phyloP scores from a whole-genome alignment of 2,113 vertebrate species.

The Neogale vison region DNA sequence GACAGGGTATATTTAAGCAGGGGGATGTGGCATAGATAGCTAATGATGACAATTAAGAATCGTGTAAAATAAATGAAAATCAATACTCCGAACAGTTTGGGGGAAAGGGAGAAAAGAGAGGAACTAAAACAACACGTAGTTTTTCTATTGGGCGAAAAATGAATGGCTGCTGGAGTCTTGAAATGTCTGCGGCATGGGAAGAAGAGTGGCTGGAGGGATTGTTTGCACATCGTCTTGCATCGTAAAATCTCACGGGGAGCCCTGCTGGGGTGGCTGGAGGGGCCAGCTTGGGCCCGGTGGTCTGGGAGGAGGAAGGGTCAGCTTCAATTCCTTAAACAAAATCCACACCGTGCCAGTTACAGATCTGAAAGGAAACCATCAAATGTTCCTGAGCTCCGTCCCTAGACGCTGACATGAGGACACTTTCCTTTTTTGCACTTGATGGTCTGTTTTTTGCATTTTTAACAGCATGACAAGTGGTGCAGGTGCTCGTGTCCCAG shows the following conservation, averaged over 20 bases:
- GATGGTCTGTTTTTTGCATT: conserved; percentile 33
- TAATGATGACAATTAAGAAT: conserved; percentile 90
- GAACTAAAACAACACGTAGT: conserved; percentile 82
- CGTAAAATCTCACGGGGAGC: conserved; percentile 67
- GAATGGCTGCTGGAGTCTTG: conserved; percentile 72
- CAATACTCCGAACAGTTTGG: conserved; percentile 85
- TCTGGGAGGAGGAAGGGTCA: conserved; percentile 58
- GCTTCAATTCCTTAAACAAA: conserved; percentile 54
- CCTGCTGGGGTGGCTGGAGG: conserved; percentile 46
- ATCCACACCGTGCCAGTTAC: conserved; percentile 36
- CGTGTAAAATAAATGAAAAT: conserved; percentile 88
- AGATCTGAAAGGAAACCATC: background rate
- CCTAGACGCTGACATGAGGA: background rate
- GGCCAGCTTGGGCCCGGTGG: background rate
- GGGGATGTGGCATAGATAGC: conserved; percentile 82
- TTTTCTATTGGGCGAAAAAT: conserved; percentile 82
- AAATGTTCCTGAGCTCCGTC: background rate
- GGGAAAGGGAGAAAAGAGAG: conserved; percentile 75
- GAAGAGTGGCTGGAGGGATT: conserved; percentile 53
- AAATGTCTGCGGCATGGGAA: conserved; percentile 76
- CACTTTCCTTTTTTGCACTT: background rate
- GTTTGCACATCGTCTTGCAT: conserved; percentile 62
- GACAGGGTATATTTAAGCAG: conserved; percentile 87
- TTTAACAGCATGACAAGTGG: background rate
- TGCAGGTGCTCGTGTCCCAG: background rate